Base-by-base conservation (phyloP, 2,888 invertebrate species). In the Sinotaia quadrata region DNA sequence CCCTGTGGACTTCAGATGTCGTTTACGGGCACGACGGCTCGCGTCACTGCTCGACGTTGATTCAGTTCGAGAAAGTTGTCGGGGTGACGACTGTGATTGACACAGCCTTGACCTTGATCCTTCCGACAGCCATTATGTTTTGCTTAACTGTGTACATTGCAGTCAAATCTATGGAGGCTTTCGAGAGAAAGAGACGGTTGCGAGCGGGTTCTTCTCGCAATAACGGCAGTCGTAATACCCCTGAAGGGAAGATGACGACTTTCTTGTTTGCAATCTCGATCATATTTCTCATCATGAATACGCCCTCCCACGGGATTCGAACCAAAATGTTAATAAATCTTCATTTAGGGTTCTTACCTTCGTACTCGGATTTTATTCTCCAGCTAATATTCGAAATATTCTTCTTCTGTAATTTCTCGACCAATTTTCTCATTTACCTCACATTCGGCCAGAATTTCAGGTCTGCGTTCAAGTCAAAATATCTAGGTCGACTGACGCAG, bases 1-100 rank as follows among this genome's bases (percentile, higher is more conserved):
- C 77, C 21, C 63, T 79, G 24, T 77, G 78, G 77, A 76, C 71
- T 2, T 74, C 74, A 10, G 37, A 68, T 4, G 73, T 77, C 4
- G 37, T 37, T 18, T 57, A 58, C 21, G 71, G 69, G 29, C 72
- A 70, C 12, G 68, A 71, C 57, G 69, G 66, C 27, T 37, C 54
- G 2, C 8, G 4, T 10, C 58, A 57, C 27, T 66, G 66, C 58
- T 21, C 57, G n/a, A 37, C 36, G 49, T 27, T 58, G 18, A 18
- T 21, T 21, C 24, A 58, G n/a, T 66, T 49, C 66, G 57, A 58
- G 58, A 29, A 29, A 24, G 18, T 66, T 29, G 66, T 58, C 66
- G 58, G 47, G 57, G 58, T 49, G 10, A 3, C 44, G 36, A 66
- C 66, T 36, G 8, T 49, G 34, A 58, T 66, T 18, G 66, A 66